Percentiles rank a stretch among this genome's conserved stretches.
Conservation (phyloP, 2,888 invertebrate genomes). For the Heliconius ethilla region DNA sequence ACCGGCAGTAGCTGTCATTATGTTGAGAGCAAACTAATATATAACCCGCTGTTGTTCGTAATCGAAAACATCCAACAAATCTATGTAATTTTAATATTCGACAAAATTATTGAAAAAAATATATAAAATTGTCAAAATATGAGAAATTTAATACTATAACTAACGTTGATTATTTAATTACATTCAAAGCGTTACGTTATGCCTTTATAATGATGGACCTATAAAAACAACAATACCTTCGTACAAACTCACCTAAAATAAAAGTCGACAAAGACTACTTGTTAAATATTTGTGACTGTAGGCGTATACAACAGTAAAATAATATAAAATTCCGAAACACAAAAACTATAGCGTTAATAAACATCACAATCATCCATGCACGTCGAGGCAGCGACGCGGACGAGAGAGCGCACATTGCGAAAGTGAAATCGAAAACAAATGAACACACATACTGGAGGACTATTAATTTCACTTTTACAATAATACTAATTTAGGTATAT, state of each 20-base stretch:
- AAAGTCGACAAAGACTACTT: neutral
- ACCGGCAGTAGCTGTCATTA: slow-evolving; percentile 58
- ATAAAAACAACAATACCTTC: neutral
- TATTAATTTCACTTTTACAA: slow-evolving; percentile 45
- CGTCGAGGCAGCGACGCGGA: slow-evolving; percentile 51
- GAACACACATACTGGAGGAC: slow-evolving; percentile 43
- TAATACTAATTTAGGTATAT: slow-evolving; percentile 27
- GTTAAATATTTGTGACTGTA: neutral
- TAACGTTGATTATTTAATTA: neutral
- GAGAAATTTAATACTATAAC: neutral
- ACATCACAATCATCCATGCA: slow-evolving; percentile 61
- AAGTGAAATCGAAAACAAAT: slow-evolving; percentile 63
- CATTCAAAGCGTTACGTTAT: neutral
- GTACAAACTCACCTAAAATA: neutral
- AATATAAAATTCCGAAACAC: slow-evolving; percentile 28
- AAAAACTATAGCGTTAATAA: slow-evolving; percentile 55
- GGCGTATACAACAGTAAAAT: slow-evolving; percentile 19
- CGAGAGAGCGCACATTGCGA: slow-evolving; percentile 63
- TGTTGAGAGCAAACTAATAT: slow-evolving; percentile 60
- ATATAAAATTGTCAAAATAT: neutral
- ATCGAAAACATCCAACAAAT: slow-evolving; percentile 54
- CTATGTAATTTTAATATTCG: slow-evolving; percentile 37
- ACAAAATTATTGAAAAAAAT: neutral
- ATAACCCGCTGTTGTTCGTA: slow-evolving; percentile 61
- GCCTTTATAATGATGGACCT: neutral